phyloP scores from a whole-genome alignment of 2,888 invertebrate genomes.

The Elegia similella region DNA sequence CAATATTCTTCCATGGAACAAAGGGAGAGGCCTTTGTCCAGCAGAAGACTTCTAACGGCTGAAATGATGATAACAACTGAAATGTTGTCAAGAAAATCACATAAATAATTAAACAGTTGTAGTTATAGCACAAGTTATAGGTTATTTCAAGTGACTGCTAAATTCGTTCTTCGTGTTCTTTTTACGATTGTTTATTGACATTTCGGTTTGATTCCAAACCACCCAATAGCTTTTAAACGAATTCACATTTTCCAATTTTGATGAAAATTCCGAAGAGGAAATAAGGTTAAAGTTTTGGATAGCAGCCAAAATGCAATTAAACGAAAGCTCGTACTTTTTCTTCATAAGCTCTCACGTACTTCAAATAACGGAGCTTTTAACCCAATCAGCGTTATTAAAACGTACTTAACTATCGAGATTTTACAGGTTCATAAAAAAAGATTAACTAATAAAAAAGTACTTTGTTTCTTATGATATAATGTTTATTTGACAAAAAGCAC shows the following conservation, averaged over 20 bases:
- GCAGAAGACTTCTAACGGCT: no score
- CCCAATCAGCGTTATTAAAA: constrained; percentile 9
- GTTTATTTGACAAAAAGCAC: no score
- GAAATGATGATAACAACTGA: no score
- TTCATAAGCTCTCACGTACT: constrained; percentile 25
- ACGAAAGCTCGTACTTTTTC: constrained; percentile 29
- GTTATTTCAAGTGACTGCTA: neutral
- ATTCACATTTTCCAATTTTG: constrained; percentile 10
- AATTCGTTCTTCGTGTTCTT: neutral
- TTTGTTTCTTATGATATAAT: no score
- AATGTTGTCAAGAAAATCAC: no score
- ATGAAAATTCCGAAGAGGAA: constrained; percentile 8
- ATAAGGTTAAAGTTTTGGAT: constrained; percentile 15
- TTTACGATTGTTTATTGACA: neutral
- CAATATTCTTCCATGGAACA: no score
- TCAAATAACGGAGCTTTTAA: constrained; percentile 25
- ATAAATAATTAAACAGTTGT: no score
- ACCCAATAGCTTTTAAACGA: neutral
- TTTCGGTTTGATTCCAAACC: neutral
- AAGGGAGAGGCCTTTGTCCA: no score
- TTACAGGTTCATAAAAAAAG: no score
- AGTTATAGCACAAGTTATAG: no score
- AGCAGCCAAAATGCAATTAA: constrained; percentile 37
- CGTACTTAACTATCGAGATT: no score
- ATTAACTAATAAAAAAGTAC: no score